Evolutionary conservation across 2,797 vertebrate genomes (phyloP).

Genomic region (Fringilla coelebs): DNA sequence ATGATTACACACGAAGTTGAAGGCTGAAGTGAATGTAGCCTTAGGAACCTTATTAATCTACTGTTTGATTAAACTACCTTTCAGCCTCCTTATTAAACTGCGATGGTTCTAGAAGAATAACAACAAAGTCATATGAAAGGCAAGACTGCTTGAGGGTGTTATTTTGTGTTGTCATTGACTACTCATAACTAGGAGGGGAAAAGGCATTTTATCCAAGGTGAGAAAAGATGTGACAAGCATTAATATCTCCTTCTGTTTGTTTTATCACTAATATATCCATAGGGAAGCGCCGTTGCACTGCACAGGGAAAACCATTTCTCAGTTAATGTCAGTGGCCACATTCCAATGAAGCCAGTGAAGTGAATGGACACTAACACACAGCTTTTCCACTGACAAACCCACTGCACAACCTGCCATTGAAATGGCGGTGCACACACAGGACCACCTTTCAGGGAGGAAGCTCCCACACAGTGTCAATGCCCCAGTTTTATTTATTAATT

Average conservation of each 20-base stretch:
- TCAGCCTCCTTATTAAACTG: conserved; percentile 36
- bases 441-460: accelerated
- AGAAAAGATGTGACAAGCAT: not conserved
- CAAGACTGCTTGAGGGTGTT: not conserved
- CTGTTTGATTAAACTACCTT: conserved; percentile 41
- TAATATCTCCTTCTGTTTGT: not conserved
- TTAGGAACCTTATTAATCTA: conserved; percentile 33
- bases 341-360: not conserved
- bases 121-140: conserved; percentile 24
- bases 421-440: not conserved
- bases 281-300: not conserved
- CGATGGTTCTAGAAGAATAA: not conserved
- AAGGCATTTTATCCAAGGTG: not conserved
- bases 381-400: not conserved
- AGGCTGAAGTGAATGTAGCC: conserved; percentile 17
- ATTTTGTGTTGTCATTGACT: not conserved
- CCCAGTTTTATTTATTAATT: not conserved
- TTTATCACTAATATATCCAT: not conserved
- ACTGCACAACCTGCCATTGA: not conserved
- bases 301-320: not conserved
- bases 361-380: not conserved
- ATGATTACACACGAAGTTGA: not conserved
- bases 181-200: not conserved
- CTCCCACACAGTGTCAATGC: accelerated
- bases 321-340: accelerated